Base-by-base conservation (phyloP, 2,113 vertebrate species). In the Falcunculus frontatus region DNA sequence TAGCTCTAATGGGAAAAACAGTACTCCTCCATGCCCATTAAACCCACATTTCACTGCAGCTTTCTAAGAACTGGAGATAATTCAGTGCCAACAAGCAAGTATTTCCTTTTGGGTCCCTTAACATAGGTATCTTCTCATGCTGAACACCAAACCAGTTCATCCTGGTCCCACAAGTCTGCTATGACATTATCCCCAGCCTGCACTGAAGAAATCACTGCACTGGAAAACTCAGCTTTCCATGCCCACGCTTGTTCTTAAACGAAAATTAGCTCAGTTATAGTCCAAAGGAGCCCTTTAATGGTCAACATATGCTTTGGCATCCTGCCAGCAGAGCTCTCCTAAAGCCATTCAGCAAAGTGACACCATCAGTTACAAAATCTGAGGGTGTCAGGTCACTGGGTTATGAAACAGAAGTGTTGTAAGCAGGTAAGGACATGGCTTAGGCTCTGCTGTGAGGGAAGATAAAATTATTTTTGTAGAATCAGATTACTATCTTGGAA, bases 341-440 rank as follows among this genome's bases (percentile, higher is more conserved):
- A 50, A 77, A 65, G 44, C 41, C 42, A 47, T 64, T n/a, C 76
- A 68, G 59, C 72, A 84, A 77, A 95, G 47, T 50, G 86, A 93
- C 50, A 76, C 69, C 56, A 89, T 42, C 69, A 84, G 47, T 81
- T 93, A 42, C 53, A 82, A 90, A 76, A 96, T 57, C 90, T 75
- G 4, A 84, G 69, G 93, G 67, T 78, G 82, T 89, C 88, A 84
- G 90, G 83, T 86, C 95, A 94, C 68, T 35, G 60, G 57, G 57
- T 84, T 89, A 90, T 46, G 37, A 90, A 97, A 84, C 73, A 89
- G 41, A 87, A 93, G 86, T 47, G 69, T 68, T 69, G 50, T 50
- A 92, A 89, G 77, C 47, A 75, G 42, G 59, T 86, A 78, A 87
- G 69, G 56, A 87, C 41, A 49, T 19, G 53, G 62, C 39, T 53